Evolutionary conservation across 1,140 invertebrate species (phyloP).

Genomic region (Megalopta genalis): DNA sequence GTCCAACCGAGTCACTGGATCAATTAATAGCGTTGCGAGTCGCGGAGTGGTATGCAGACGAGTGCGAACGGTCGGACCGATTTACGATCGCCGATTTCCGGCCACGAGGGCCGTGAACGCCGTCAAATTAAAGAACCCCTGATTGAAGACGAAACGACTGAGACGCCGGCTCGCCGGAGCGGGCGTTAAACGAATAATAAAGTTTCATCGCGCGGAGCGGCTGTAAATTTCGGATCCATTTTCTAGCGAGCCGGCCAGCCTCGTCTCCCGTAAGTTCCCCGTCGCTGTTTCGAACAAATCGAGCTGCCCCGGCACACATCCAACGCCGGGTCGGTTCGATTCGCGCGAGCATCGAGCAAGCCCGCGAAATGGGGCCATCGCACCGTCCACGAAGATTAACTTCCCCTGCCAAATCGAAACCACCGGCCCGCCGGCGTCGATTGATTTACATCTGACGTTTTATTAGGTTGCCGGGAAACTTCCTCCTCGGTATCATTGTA

Average conservation of each 20-base stretch:
- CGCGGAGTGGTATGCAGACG: not conserved
- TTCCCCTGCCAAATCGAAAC: not conserved
- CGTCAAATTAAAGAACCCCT: slow-evolving; percentile 12
- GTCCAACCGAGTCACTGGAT: too few species aligned
- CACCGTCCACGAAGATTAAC: slow-evolving; percentile 5
- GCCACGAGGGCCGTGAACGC: not conserved
- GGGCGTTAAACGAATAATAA: slow-evolving; percentile 23
- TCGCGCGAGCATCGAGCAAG: not conserved
- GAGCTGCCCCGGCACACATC: not conserved
- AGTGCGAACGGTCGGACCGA: not conserved
- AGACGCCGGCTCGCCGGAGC: not conserved
- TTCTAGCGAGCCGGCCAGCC: not conserved
- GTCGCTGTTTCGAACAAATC: not conserved
- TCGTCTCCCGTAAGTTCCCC: not conserved
- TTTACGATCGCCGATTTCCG: slow-evolving; percentile 4
- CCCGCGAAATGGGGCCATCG: not conserved
- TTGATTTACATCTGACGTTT: not conserved
- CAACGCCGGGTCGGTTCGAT: slow-evolving; percentile 11
- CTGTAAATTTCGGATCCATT: slow-evolving; percentile 37
- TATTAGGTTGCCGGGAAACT: not conserved
- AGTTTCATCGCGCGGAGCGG: slow-evolving; percentile 8
- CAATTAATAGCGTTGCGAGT: slow-evolving; percentile 3
- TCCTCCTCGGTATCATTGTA: too few species aligned
- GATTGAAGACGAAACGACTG: slow-evolving; percentile 1
- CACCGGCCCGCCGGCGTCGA: not conserved